Percentiles rank a stretch among this genome's conserved stretches.
Conservation (phyloP, 2,113 vertebrate species). For the Sorex araneus region DNA sequence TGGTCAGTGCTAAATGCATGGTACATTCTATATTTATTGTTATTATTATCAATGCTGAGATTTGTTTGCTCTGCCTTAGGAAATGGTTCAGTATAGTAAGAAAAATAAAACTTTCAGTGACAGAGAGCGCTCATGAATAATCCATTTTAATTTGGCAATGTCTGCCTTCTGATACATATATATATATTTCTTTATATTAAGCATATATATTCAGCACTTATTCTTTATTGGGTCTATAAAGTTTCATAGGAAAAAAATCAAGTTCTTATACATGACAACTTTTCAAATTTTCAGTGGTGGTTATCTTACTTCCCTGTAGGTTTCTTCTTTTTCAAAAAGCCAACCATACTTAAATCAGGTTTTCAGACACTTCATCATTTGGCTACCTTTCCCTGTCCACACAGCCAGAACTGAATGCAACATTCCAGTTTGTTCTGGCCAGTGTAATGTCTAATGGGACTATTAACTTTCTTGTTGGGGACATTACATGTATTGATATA, state of each 20-base stretch:
- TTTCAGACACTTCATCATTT: slow-evolving; percentile 70
- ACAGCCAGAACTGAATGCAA: slow-evolving; percentile 33
- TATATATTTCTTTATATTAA: slow-evolving; percentile 47
- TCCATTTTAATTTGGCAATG: background rate
- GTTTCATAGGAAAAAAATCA: slow-evolving; percentile 64
- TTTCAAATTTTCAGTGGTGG: slow-evolving; percentile 63
- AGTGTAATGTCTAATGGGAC: slow-evolving; percentile 69
- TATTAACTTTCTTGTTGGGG: slow-evolving; percentile 64
- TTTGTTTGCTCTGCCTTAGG: slow-evolving; percentile 12
- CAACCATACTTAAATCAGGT: slow-evolving; percentile 60
- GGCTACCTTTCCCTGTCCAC: slow-evolving; percentile 36
- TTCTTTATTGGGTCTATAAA: slow-evolving; percentile 49
- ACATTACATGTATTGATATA: slow-evolving; percentile 65
- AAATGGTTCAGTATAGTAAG: slow-evolving; percentile 14
- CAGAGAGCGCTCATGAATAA: background rate
- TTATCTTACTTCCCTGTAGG: slow-evolving; percentile 36
- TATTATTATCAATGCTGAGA: slow-evolving; percentile 9
- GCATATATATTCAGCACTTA: background rate
- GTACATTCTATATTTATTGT: background rate
- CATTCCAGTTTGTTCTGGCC: slow-evolving; percentile 76
- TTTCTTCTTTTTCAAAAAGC: slow-evolving; percentile 51
- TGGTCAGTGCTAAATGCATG: background rate
- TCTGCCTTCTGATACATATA: slow-evolving; percentile 4
- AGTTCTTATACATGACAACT: background rate
- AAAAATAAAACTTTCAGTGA: slow-evolving; percentile 21